These are phyloP conservation scores for Epizoanthus fatuus DNA, from an alignment of 92 coral and sea anemone genomes.

Conservation along the genomic window DNA sequence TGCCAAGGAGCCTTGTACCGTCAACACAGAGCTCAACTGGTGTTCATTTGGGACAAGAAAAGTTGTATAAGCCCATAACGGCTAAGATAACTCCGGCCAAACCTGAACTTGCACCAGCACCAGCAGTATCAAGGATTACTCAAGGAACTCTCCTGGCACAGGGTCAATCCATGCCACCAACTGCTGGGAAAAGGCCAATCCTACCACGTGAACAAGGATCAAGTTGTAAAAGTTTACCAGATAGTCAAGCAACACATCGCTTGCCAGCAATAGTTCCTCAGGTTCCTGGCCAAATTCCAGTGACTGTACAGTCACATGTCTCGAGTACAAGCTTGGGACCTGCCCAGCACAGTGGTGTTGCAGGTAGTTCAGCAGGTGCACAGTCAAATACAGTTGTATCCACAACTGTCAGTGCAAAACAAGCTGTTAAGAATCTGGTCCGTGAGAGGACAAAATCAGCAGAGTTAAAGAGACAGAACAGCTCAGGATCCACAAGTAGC, in stretches of 20 bases:
- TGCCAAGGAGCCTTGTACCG: constrained; percentile 83
- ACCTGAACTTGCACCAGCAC: constrained; percentile 45
- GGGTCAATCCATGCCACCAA: constrained; percentile 37
- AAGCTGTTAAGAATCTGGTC: constrained; percentile 93
- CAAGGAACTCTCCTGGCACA: constrained; percentile 40
- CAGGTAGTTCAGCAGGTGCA: not conserved
- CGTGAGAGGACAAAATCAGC: constrained; percentile 89
- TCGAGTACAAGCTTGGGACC: constrained; percentile 13
- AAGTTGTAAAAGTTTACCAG: not conserved
- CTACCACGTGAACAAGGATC: constrained; percentile 76
- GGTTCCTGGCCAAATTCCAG: constrained; percentile 19
- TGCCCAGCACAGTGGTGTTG: constrained; percentile 13
- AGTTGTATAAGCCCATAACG: constrained; percentile 27
- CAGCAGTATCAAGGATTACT: constrained; percentile 39
- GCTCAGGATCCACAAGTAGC: constrained; percentile 12
- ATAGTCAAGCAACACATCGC: constrained; percentile 29
- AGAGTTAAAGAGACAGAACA: constrained; percentile 72
- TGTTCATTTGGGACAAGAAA: constrained; percentile 35
- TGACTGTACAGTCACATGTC: not conserved
- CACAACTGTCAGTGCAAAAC: constrained; percentile 84
- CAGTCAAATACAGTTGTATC: not conserved
- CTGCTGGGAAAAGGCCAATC: constrained; percentile 77
- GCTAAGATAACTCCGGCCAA: constrained; percentile 38
- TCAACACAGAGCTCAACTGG: constrained; percentile 4
- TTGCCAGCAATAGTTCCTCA: constrained; percentile 48